Percentiles rank a stretch among this genome's conserved stretches.
phyloP scores from a whole-genome alignment of 1,140 invertebrate genomes.

The Tetragnatha versicolor region DNA sequence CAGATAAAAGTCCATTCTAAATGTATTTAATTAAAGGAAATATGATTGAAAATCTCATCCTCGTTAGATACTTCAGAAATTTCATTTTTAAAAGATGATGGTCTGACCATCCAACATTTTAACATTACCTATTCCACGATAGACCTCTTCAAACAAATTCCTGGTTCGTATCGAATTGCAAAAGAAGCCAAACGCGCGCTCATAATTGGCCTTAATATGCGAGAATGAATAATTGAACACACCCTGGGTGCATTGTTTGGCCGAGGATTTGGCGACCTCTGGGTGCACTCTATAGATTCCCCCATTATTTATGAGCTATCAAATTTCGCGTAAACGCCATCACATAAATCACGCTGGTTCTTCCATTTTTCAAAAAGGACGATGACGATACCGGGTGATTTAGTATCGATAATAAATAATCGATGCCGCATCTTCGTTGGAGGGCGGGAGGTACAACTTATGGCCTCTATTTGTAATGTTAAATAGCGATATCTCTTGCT shows the following conservation, averaged over 20 bases:
- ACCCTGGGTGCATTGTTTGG: too few species aligned
- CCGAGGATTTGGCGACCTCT: background rate
- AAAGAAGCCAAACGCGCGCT: too few species aligned
- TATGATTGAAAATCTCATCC: too few species aligned
- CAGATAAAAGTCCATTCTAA: too few species aligned
- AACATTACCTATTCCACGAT: too few species aligned
- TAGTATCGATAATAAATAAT: constrained; percentile 52
- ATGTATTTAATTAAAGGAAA: too few species aligned
- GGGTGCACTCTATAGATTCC: background rate
- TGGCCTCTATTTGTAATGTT: constrained; percentile 20
- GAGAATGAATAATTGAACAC: constrained; percentile 15
- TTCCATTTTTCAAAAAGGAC: constrained; percentile 47
- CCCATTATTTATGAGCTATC: constrained; percentile 51
- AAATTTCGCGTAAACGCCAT: constrained; percentile 46
- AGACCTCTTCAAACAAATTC: too few species aligned
- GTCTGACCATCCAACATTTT: too few species aligned
- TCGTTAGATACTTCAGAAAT: too few species aligned
- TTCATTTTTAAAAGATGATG: too few species aligned
- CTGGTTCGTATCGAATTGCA: too few species aligned
- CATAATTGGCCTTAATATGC: constrained; percentile 11
- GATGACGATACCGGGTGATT: constrained; percentile 34
- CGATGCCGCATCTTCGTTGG: constrained; percentile 35
- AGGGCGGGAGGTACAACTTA: constrained; percentile 1
- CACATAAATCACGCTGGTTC: constrained; percentile 38
- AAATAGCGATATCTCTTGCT: constrained; percentile 7